These are phyloP conservation scores for Anhinga rufa DNA, from an alignment of 2,113 vertebrate species.

Conservation along the genomic window DNA sequence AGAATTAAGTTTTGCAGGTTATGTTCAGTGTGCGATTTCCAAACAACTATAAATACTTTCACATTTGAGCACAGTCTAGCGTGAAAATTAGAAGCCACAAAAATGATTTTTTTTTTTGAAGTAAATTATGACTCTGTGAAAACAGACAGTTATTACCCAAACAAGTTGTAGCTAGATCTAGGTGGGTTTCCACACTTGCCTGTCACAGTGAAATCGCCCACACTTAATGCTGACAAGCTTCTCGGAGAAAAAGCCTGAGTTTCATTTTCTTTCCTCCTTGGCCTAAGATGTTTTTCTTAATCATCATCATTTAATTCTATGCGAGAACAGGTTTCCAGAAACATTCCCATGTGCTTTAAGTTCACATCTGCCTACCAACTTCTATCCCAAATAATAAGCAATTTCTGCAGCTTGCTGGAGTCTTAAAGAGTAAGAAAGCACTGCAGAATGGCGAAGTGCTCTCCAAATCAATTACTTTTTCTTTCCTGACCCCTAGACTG, in stretches of 20 bases:
- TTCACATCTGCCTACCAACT: not conserved
- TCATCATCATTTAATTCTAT: not conserved
- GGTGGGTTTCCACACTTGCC: not conserved
- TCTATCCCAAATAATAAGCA: not conserved
- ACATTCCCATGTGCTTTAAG: not conserved
- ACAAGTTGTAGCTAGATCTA: slow-evolving; percentile 6
- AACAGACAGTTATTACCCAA: not conserved
- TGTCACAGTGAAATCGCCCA: not conserved
- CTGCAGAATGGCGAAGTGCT: not conserved
- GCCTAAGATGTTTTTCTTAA: not conserved
- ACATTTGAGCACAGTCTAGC: not conserved
- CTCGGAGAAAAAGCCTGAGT: not conserved
- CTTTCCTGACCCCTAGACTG: not conserved
- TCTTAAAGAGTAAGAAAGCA: not conserved
- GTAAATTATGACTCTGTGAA: not conserved
- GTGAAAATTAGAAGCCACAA: not conserved
- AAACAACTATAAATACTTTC: not conserved
- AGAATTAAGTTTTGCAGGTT: not conserved
- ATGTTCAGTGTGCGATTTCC: not conserved
- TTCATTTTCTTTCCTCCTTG: not conserved
- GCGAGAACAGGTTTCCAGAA: not conserved
- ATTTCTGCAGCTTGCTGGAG: not conserved
- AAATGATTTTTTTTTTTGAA: not conserved
- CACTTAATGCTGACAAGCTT: not conserved
- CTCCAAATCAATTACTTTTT: not conserved